Evolutionary conservation across 2,113 vertebrate species (phyloP).

Genomic region (Prionailurus bengalensis): DNA sequence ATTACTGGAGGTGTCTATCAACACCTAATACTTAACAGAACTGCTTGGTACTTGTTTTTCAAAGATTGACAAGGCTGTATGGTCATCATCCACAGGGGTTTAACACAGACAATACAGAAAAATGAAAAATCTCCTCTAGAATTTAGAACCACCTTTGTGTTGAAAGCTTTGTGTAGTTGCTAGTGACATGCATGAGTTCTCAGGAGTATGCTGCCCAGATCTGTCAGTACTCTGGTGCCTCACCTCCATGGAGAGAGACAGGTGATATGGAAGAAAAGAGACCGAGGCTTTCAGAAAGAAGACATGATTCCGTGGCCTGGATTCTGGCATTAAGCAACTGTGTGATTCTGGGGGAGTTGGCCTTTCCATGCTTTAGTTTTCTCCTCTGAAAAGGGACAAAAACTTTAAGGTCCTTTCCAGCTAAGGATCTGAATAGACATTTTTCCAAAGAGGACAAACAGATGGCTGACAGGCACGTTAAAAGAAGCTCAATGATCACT

Average conservation of each 20-base stretch:
- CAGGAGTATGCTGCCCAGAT: not conserved
- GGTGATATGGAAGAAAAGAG: not conserved
- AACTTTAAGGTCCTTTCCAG: not conserved
- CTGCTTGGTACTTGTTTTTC: not conserved
- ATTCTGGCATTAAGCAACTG: not conserved
- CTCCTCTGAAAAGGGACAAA: not conserved
- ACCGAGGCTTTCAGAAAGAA: not conserved
- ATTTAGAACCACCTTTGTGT: not conserved
- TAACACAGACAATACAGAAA: not conserved
- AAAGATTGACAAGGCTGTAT: not conserved
- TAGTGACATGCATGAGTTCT: not conserved
- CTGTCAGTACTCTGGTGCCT: not conserved
- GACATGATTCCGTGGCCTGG: too few species aligned
- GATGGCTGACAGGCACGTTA: not conserved
- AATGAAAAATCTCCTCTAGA: not conserved
- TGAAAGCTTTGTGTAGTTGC: not conserved
- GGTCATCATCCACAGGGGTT: not conserved
- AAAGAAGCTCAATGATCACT: not conserved
- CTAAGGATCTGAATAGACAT: not conserved
- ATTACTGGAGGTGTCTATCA: not conserved
- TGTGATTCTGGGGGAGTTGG: not conserved
- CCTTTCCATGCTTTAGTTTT: not conserved
- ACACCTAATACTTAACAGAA: not conserved
- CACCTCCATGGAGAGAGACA: accelerated
- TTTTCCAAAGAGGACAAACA: not conserved